Evolutionary conservation across 2,888 invertebrate genomes (phyloP), one percentile per base, ranked within the genome.

Genomic region (Melieria omissa): DNA sequence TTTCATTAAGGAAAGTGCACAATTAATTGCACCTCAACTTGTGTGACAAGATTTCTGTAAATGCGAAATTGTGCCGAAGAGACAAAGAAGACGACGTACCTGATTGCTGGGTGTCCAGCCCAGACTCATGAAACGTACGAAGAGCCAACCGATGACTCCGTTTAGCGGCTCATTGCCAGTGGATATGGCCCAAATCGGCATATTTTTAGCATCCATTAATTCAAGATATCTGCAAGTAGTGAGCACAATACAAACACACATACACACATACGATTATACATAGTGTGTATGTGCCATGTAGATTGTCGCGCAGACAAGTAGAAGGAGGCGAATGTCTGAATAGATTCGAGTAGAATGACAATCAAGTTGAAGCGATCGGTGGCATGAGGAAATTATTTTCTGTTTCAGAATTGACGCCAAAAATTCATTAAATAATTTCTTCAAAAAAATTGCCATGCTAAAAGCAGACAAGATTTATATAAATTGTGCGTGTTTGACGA

Each of bases 111-210:
- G 90, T 61, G 90, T 90, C 93, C 95, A 96, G 49, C 93, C 95
- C 86, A 96, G 88, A n/a, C 92, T 90, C 85, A 95, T 95, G 83
- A 95, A 94, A 14, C 87, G 84, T 55, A 87, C 77, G 75, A 86
- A 84, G 5, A 88, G 87, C 73, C 89, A 80, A 0, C 90, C 90
- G 7, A 91, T 78, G 58, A 91, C 87, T 64, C 92, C 92, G 83
- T 92, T 92, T n/a, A 90, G 83, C 1, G 97, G 97, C 86, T 98
- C 97, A 86, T 97, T 98, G 66, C 95, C 95, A 0, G 94, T 93
- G 5, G 96, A 94, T 67, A 97, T 88, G 0, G 92, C 95, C 97
- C 97, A 98, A 79, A 94, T 91, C 47, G 89, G 86, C 74, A 91
- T 88, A 67, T 91, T 91, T 57, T 91, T 87, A 71, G 91, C 89